These are phyloP conservation scores for Gryllus bimaculatus DNA, from an alignment of 1,140 invertebrate genomes.

Conservation along the genomic window DNA sequence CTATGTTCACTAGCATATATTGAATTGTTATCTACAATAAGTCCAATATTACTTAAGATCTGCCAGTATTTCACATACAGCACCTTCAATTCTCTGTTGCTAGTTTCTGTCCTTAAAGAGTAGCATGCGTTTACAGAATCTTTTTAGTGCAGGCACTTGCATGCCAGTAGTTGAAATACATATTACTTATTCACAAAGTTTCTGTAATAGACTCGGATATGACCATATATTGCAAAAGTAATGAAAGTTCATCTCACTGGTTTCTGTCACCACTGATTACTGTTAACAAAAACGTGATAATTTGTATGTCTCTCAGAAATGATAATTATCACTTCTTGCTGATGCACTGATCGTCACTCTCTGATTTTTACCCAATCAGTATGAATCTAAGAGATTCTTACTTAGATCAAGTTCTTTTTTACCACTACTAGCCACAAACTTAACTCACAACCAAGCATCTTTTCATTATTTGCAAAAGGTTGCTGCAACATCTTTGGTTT, in stretches of 20 bases:
- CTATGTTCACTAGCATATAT: neutral
- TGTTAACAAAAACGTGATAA: neutral
- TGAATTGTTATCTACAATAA: neutral
- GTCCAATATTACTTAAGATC: neutral
- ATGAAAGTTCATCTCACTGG: too few relatives aligned
- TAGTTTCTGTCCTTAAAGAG: neutral
- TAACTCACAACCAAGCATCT: slow-evolving; percentile 7
- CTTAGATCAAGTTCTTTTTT: neutral
- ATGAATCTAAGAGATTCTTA: neutral
- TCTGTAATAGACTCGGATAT: too few relatives aligned
- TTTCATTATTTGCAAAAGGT: neutral
- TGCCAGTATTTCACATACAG: neutral
- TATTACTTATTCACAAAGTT: neutral
- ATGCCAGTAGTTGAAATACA: neutral
- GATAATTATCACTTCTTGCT: neutral
- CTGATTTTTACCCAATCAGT: neutral
- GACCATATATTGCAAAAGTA: too few relatives aligned
- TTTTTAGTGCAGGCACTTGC: neutral
- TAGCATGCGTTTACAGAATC: neutral
- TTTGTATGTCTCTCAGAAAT: neutral
- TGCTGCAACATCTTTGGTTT: slow-evolving; percentile 16
- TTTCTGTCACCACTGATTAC: neutral
- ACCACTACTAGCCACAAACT: neutral
- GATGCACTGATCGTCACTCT: neutral
- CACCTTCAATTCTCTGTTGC: neutral